Base-by-base conservation (phyloP, 2,113 vertebrate genomes). In the Geococcyx californianus region DNA sequence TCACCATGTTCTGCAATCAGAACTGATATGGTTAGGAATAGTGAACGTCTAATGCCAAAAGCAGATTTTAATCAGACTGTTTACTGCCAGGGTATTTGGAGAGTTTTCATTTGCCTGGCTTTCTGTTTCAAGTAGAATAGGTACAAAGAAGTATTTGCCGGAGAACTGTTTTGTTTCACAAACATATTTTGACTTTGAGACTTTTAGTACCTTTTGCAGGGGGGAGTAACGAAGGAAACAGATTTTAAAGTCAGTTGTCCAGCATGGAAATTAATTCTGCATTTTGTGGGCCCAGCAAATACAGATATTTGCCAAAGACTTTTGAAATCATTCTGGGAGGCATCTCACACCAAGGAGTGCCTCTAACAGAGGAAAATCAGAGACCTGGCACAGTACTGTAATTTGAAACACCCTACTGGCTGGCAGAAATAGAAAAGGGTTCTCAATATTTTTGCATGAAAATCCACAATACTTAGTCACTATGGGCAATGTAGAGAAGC, bases 61-160 rank as follows among this genome's bases (percentile, higher is more conserved):
- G 36, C 86, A 97, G 90, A 95, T 81, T 95, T 75, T 90, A 69
- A 68, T 54, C 78, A 63, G 29, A 36, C 19, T 95, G 56, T 95
- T 94, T 97, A 94, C 51, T 95, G 69, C 79, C 75, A 92, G 17
- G 64, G 80, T 63, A 93, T 93, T 90, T 97, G 90, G 73, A 94
- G 77, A 83, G 63, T 93, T 97, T 97, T 97, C 31, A 69, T 56
- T 96, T 93, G 45, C 70, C 63, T 93, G 31, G 52, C 80, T 97
- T 97, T 80, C 76, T 81, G 66, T 94, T 97, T 97, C 69, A 94
- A 84, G 20, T 16, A 80, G 52, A 76, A 73, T 79, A 88, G 33
- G 93, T 90, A 70, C n/a, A 85, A 63, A 38, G 85, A 92, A 82
- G 4, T 31, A 31, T 86, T 86, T 94, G 92, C 91, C 94, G 95